These are phyloP conservation scores for Cosmia pyralina DNA, from an alignment of 2,888 invertebrate genomes.

Conservation along the genomic window DNA sequence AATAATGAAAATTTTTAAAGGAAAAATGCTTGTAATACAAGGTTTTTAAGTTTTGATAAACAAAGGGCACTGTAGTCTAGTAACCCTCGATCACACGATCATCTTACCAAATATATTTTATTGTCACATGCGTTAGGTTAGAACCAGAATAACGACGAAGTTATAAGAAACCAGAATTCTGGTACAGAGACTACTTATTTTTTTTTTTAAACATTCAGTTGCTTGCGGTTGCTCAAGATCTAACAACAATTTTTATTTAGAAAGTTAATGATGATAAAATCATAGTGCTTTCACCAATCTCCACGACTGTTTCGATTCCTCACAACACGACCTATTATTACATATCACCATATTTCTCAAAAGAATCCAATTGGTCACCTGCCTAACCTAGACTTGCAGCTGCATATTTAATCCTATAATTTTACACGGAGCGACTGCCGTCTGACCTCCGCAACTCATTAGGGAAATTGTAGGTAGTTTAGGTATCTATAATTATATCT, in stretches of 20 bases:
- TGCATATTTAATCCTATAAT: conserved; percentile 6
- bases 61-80: background rate
- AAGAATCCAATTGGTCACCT: background rate
- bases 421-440: conserved; percentile 53
- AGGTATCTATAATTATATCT: conserved; percentile 21
- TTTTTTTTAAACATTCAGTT: background rate
- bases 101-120: background rate
- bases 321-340: background rate
- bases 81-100: conserved; percentile 27
- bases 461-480: background rate
- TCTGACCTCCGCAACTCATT: conserved; percentile 61
- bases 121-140: background rate
- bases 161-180: background rate
- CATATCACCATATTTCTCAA: background rate
- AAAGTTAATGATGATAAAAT: background rate
- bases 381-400: background rate
- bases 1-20: too few relatives aligned
- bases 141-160: conserved; percentile 1
- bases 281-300: background rate
- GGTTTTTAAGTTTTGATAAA: too few relatives aligned
- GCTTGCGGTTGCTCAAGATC: background rate
- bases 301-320: background rate
- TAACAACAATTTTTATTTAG: background rate
- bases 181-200: background rate
- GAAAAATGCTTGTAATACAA: too few relatives aligned